phyloP scores from a whole-genome alignment of 2,113 vertebrate species.

The Corythornis cristatus region DNA sequence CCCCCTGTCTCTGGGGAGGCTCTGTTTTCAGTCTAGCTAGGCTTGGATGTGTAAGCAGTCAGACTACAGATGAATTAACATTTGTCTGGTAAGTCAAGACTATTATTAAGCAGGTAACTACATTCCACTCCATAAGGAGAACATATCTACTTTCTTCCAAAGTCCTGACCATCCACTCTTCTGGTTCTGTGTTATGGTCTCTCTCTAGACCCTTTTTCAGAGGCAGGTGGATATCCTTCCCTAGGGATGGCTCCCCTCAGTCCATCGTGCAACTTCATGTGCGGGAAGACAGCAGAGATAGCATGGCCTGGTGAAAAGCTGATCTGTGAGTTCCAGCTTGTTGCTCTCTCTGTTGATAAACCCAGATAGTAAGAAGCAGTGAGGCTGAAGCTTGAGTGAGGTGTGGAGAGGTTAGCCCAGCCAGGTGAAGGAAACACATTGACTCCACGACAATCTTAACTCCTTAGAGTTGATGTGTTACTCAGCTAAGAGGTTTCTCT shows the following conservation, averaged over 20 bases:
- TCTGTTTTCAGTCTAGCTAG: neutral
- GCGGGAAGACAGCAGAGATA: neutral
- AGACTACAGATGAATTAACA: neutral
- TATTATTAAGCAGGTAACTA: neutral
- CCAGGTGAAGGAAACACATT: neutral
- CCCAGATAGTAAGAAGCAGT: neutral
- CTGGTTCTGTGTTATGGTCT: neutral
- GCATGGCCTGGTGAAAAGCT: neutral
- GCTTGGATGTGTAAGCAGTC: neutral
- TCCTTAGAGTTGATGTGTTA: neutral
- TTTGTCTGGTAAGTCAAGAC: neutral
- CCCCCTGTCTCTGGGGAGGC: neutral
- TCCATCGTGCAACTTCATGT: neutral
- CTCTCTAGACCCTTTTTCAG: neutral
- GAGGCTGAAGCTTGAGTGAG: neutral
- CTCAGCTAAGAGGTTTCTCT: neutral
- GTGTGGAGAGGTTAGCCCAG: neutral
- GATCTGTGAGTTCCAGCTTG: neutral
- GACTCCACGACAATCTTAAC: neutral
- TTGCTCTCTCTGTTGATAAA: neutral
- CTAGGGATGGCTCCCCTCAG: neutral
- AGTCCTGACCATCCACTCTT: fast-evolving
- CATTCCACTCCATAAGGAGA: neutral
- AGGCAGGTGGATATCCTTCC: neutral
- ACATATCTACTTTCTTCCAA: neutral